These are phyloP conservation scores for Alfaro cultratus DNA, from an alignment of 2,797 vertebrate species.

Conservation along the genomic window DNA sequence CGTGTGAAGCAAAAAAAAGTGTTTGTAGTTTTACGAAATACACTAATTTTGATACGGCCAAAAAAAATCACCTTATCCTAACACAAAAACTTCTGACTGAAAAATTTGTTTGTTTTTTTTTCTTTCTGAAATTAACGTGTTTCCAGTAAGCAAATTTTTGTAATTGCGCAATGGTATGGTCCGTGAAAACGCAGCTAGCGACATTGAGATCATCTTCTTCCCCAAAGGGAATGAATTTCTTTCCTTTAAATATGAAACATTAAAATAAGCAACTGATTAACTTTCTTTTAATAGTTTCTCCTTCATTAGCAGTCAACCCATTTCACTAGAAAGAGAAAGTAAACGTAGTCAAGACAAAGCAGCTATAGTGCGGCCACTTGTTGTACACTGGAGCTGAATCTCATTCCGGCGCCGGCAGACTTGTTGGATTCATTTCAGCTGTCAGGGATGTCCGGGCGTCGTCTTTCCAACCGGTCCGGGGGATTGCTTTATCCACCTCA, in stretches of 20 bases:
- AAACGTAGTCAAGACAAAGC: neutral
- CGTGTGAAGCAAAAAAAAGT: no score
- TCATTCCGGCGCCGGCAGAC: constrained; percentile 14
- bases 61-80: no score
- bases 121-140: no score
- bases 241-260: neutral
- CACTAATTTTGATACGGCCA: no score
- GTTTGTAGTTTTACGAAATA: no score
- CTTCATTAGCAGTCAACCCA: neutral
- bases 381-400: neutral
- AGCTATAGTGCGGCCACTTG: neutral
- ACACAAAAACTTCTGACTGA: no score
- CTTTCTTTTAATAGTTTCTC: neutral
- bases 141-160: no score
- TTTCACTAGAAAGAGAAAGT: neutral
- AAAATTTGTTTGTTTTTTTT: no score
- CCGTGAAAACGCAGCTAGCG: no score
- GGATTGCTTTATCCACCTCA: constrained; percentile 1
- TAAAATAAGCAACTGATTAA: neutral
- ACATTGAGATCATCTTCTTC: neutral
- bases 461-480: constrained; percentile 9
- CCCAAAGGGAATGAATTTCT: neutral
- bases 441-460: constrained; percentile 11
- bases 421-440: constrained; percentile 30
- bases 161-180: no score